These are phyloP conservation scores for Sycon ciliatum DNA, from an alignment of 37 sponge, comb jelly and placozoan genomes.

Conservation along the genomic window DNA sequence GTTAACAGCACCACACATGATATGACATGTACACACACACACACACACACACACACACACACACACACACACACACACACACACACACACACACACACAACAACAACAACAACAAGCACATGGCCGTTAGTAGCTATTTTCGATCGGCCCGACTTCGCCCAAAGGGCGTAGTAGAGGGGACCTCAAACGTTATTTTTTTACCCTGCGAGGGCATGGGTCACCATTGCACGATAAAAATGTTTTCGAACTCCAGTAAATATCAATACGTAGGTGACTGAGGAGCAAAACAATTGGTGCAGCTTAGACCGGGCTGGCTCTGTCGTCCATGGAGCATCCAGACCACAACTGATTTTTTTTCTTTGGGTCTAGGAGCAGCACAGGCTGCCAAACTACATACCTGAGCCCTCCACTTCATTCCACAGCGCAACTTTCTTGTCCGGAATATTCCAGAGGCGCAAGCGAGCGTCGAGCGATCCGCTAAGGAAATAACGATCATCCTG, in stretches of 20 bases:
- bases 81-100: neutral
- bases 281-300: too few relatives aligned
- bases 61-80: slow-evolving; percentile 5
- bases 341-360: neutral
- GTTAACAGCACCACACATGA: too few relatives aligned
- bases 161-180: too few relatives aligned
- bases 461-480: slow-evolving; percentile 89
- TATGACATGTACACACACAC: neutral
- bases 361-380: neutral
- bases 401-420: slow-evolving; percentile 90
- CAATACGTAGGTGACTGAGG: too few relatives aligned
- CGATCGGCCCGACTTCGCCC: too few relatives aligned
- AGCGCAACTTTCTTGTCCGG: slow-evolving; percentile 90
- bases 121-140: too few relatives aligned
- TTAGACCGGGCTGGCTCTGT: too few relatives aligned
- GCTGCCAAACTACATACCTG: slow-evolving; percentile 33
- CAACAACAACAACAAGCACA: neutral
- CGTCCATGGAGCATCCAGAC: neutral
- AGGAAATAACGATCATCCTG: slow-evolving; percentile 93
- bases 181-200: too few relatives aligned
- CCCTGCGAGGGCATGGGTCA: too few relatives aligned
- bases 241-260: too few relatives aligned
- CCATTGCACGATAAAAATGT: too few relatives aligned
- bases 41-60: slow-evolving; percentile 5
- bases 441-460: slow-evolving; percentile 85